Evolutionary conservation across 2,797 vertebrate species (phyloP), one percentile per base, ranked within the genome.

Genomic region (Heteromormyrus szaboi): DNA sequence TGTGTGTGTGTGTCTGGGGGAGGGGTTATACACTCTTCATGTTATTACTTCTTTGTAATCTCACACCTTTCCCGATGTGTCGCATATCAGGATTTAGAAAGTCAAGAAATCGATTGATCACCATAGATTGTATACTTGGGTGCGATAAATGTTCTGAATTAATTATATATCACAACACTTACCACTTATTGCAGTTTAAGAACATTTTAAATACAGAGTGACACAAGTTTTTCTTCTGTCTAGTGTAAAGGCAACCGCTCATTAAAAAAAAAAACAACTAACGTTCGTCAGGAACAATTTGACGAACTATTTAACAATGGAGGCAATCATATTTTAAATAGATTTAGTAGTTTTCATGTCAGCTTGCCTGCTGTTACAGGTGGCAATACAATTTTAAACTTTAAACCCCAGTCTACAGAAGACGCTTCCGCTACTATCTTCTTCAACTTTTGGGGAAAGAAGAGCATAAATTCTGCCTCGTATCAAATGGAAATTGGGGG

Each of bases 401-500:
- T 50, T 44, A 48, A 83, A 50, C 1, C 19, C 3, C 2, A 0
- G 37, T 19, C 7, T 29, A 48, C 46, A 86, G 59, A 85, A 88
- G 51, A 68, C 19, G 29, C 22, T 25, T 85, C 46, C 83, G 46
- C 50, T 85, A 9, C 14, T 17, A n/a, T 29, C 84, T 85, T 51
- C 48, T 48, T 29, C 1, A 54, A 41, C 48, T 76, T 14, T 68
- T 46, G 11, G 4, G 29, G 12, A 33, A 37, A 72, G 4, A n/a
- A 72, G 19, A 87, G n/a, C 22, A 3, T 76, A 59, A 53, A 19
- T 83, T 44, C 53, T 22, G 41, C 59, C 50, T 7, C 22, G 51
- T 51, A 88, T 56, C 11, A 90, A 90, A 72, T 91, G 91, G 92
- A 91, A 91, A 91, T 4, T 46, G 85, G 87, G 84, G 85, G 62